Evolutionary conservation across 2,113 vertebrate genomes (phyloP), one percentile per base, ranked within the genome.

Genomic region (Athene cunicularia): DNA sequence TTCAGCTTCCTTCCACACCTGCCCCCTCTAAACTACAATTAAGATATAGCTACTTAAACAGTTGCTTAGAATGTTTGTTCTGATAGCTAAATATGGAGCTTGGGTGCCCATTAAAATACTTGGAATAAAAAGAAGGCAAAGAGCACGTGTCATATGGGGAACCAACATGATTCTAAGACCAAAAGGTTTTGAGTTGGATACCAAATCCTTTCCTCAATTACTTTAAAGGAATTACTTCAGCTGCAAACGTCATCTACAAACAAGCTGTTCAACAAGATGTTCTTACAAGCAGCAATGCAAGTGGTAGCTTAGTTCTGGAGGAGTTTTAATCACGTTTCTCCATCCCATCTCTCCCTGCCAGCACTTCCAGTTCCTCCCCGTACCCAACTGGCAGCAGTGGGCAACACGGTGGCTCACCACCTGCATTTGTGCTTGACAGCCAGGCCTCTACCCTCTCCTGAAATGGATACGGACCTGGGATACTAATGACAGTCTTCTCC

Each of bases 191-290:
- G 3, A 84, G 53, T 19, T 0, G 1, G 19, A 17, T 53, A 66
- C 18, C 28, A 90, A 79, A 80, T 41, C 24, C 6, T 53, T 80
- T 80, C 58, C 23, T 28, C 59, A 49, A 19, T 84, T 77, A 67
- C 59, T 93, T 80, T 81, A 82, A 95, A 95, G 88, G 73, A 59
- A 92, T 88, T 95, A 90, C 26, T 88, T 92, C 82, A 93, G 58
- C 47, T 90, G 84, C 47, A 92, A 89, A 62, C 4, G 33, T 60
- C 27, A 71, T 14, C 74, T 52, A 47, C 28, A 66, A 83, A 74
- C 9, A 74, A 90, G 11, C 24, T 71, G 12, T 53, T 80, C 43
- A 68, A 33, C 17, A 70, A 87, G 35, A 33, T 43, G 9, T 32
- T 64, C 73, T 85, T 45, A 62, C 18, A 60, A 66, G 70, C 0